Percentiles rank a stretch among this genome's conserved stretches.
These are phyloP conservation scores for Malthinus flaveolus DNA, from an alignment of 2,888 invertebrate species.

Conservation along the genomic window DNA sequence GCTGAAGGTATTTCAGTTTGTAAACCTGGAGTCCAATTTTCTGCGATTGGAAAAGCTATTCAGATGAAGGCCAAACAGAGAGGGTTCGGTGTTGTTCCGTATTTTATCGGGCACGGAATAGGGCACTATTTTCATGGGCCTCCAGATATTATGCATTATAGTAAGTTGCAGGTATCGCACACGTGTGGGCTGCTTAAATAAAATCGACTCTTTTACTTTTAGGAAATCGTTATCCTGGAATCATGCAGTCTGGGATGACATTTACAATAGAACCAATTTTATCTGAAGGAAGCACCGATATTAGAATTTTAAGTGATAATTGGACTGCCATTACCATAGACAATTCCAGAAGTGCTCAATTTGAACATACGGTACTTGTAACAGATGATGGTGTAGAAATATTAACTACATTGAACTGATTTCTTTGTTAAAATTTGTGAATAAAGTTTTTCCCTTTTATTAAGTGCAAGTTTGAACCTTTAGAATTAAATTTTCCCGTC, in stretches of 20 bases:
- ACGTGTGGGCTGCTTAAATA: neutral
- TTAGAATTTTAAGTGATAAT: constrained; percentile 78
- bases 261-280: constrained; percentile 94
- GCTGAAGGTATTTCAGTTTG: constrained; percentile 65
- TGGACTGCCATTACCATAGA: constrained; percentile 92
- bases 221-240: constrained; percentile 69
- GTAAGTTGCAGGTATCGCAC: constrained; percentile 56
- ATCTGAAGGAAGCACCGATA: constrained; percentile 70
- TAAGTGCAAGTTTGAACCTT: too few relatives aligned
- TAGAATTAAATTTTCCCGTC: too few relatives aligned
- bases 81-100: constrained; percentile 72
- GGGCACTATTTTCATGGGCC: constrained; percentile 91
- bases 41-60: constrained; percentile 67
- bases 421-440: too few relatives aligned
- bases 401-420: constrained; percentile 61
- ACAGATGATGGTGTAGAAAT: constrained; percentile 78
- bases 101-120: constrained; percentile 91
- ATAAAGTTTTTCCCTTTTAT: too few relatives aligned
- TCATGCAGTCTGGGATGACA: constrained; percentile 87
- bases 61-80: constrained; percentile 64
- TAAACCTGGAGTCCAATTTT: constrained; percentile 63
- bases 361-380: constrained; percentile 89
- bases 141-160: constrained; percentile 84
- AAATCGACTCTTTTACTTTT: constrained; percentile 33
- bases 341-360: constrained; percentile 82